Conservation (phyloP, 2,888 invertebrate genomes). For the Tetragnatha montana region DNA sequence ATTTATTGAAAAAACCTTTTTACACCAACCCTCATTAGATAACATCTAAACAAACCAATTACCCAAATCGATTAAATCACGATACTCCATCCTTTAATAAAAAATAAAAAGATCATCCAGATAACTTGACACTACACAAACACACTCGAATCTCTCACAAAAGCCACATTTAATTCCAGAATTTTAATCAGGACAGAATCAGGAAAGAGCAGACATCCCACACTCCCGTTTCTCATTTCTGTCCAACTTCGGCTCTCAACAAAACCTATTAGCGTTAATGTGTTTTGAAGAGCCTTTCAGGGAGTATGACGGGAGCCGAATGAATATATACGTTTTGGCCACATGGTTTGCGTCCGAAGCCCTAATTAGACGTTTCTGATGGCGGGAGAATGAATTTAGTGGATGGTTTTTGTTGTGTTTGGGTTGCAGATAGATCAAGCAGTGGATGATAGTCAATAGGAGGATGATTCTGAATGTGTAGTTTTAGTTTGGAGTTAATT, state of each 20-base stretch:
- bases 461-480: neutral
- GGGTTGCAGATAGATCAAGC: neutral
- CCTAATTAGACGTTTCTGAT: conserved; percentile 35
- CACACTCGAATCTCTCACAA: no score
- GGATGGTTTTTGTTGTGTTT: conserved; percentile 15
- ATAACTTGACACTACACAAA: no score
- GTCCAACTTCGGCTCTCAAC: neutral
- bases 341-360: conserved; percentile 22
- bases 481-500: neutral
- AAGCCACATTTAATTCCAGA: neutral
- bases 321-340: neutral
- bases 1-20: no score
- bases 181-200: neutral
- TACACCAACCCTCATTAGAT: no score
- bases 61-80: no score
- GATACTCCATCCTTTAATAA: no score
- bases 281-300: neutral
- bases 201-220: neutral
- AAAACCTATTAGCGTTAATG: conserved; percentile 1
- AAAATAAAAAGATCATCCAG: no score
- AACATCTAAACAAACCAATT: no score
- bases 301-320: neutral
- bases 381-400: conserved; percentile 18
- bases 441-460: neutral
- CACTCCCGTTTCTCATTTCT: neutral